Evolutionary conservation across 1,140 invertebrate species (phyloP), one percentile per base, ranked within the genome.

Genomic region (Calephelis nemesis): DNA sequence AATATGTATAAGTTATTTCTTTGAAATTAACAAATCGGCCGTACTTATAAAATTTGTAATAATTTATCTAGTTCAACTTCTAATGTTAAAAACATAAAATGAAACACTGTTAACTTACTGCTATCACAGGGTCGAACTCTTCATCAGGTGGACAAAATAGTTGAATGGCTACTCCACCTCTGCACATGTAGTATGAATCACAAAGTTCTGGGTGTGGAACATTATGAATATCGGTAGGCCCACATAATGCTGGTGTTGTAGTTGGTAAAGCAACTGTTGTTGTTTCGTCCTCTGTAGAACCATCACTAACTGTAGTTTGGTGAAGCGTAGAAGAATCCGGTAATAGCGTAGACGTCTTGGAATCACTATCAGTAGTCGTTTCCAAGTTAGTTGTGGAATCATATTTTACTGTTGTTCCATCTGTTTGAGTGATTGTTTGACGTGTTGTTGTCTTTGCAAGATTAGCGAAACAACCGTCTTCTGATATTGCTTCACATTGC

Each of bases 161-260:
- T 66, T 74, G 72, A 9, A 81, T 58, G n/a, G 74, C 67, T 7
- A 66, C 11, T 39, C 83, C 78, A 39, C 62, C 72, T 1, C 65
- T 62, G 58, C 83, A 85, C 15, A 76, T 58, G 47, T 70, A 82
- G 68, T 74, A 85, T 12, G 74, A 73, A 48, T 79, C 67, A 47
- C 83, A 85, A 8, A 65, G 39, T 15, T 68, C 63, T 40, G 81
- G 81, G 65, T 83, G 78, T 5, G 83, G 50, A 1, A 82, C 13
- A 39, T 76, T 78, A 6, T 80, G 81, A 12, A 73, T 70, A 10
- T 73, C 63, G 11, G 62, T 70, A 3, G 74, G 72, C 10, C 74
- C 75, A 70, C 82, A 83, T 11, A 78, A 60, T 10, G 48, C 19
- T 9, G 58, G 47, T 1, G 71, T 48, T 8, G 65, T 70, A 4